These are phyloP conservation scores for Anableps anableps DNA, from an alignment of 2,797 vertebrate genomes.

Conservation along the genomic window DNA sequence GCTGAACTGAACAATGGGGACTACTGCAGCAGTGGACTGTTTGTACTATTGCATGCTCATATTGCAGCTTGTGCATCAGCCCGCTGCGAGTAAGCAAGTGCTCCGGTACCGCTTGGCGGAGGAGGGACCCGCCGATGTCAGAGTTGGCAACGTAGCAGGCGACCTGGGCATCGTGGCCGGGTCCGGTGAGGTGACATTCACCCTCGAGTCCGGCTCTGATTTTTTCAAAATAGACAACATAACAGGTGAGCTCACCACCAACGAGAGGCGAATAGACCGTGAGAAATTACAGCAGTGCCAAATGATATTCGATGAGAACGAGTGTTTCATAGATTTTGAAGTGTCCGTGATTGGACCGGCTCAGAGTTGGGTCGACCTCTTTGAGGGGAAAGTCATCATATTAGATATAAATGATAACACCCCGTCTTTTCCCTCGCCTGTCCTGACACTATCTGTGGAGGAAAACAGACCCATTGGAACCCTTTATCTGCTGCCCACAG, in stretches of 20 bases:
- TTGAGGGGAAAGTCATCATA: slow-evolving; percentile 96
- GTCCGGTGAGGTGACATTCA: slow-evolving; percentile 97
- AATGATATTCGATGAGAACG: slow-evolving; percentile 99
- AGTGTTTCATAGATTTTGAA: slow-evolving; percentile 98
- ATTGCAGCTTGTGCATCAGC: slow-evolving; percentile 89
- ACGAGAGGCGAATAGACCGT: slow-evolving; percentile 95
- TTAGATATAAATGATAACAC: slow-evolving; percentile 99
- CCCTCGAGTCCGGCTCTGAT: slow-evolving; percentile 95
- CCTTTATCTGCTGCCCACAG: slow-evolving; percentile 95
- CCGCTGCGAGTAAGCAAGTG: slow-evolving; percentile 90
- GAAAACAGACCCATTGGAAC: slow-evolving; percentile 98
- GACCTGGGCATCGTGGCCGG: slow-evolving; percentile 94
- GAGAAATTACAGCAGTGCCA: slow-evolving; percentile 99
- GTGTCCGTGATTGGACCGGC: slow-evolving; percentile 98
- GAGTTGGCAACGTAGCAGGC: slow-evolving; percentile 93
- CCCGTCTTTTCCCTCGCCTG: slow-evolving; percentile 95
- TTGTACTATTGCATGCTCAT: slow-evolving; percentile 87
- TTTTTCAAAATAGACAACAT: slow-evolving; percentile 99
- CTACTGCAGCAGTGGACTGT: slow-evolving; percentile 84
- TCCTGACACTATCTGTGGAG: slow-evolving; percentile 96
- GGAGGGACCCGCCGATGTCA: slow-evolving; percentile 94
- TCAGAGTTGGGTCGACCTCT: slow-evolving; percentile 98
- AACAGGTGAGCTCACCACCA: slow-evolving; percentile 96
- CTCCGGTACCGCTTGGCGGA: slow-evolving; percentile 94
- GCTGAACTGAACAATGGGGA: slow-evolving; percentile 80